These are phyloP conservation scores for Bemisia tabaci DNA, from an alignment of 1,140 invertebrate species.

Conservation along the genomic window DNA sequence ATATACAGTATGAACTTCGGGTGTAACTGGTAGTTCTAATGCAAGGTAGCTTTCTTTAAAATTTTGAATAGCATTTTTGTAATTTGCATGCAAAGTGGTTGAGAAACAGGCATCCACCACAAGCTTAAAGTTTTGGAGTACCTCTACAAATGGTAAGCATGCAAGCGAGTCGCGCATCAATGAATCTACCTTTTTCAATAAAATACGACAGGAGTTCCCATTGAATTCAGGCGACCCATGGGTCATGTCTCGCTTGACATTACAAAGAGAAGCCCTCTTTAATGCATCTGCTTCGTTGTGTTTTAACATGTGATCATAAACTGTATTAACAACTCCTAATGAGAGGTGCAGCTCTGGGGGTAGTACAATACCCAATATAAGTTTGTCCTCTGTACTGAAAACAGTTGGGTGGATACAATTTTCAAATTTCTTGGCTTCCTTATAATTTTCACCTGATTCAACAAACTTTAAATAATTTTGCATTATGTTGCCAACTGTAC, in stretches of 20 bases:
- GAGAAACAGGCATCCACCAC: conserved; percentile 13
- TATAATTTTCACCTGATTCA: conserved; percentile 4
- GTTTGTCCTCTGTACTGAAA: conserved; percentile 10
- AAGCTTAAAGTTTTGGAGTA: conserved; percentile 11
- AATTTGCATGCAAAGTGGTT: no score
- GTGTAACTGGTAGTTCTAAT: no score
- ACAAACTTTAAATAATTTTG: conserved; percentile 14
- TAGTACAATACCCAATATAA: conserved; percentile 13
- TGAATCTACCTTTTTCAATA: conserved; percentile 13
- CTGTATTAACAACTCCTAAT: conserved; percentile 15
- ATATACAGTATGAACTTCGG: no score
- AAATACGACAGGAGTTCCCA: conserved; percentile 14
- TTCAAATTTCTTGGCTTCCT: conserved; percentile 9
- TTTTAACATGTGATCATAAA: conserved; percentile 13
- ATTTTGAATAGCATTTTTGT: no score
- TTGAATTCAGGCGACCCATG: conserved; percentile 12
- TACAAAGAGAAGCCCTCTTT: conserved; percentile 11
- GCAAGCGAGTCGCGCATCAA: neutral
- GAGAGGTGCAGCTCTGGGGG: conserved; percentile 15
- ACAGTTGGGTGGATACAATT: conserved; percentile 14
- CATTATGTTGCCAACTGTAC: conserved; percentile 9
- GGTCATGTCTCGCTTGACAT: conserved; percentile 10
- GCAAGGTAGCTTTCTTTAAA: no score
- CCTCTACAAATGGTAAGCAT: conserved; percentile 10
- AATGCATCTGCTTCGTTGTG: conserved; percentile 9